Percentiles rank a stretch among this genome's conserved stretches.
These are phyloP conservation scores for Salticus scenicus DNA, from an alignment of 2,888 invertebrate genomes.

Conservation along the genomic window DNA sequence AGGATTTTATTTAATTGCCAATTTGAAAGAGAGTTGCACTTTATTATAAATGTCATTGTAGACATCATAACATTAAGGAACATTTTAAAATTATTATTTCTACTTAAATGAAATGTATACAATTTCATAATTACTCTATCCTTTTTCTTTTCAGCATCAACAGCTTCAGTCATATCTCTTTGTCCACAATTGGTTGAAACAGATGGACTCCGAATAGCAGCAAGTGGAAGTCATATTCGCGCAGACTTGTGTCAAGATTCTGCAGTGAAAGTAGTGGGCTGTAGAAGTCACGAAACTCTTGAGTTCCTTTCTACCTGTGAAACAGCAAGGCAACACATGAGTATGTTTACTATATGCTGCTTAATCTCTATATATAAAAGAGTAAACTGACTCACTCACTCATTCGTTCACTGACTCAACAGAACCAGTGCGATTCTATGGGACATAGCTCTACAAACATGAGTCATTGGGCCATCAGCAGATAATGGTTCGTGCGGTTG, in stretches of 20 bases:
- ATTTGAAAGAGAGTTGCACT: too few relatives aligned
- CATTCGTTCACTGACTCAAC: not conserved
- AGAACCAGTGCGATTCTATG: not conserved
- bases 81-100: too few relatives aligned
- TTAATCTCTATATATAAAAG: too few relatives aligned
- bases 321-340: conserved; percentile 64
- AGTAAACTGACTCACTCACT: too few relatives aligned
- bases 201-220: conserved; percentile 60
- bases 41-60: too few relatives aligned
- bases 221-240: conserved; percentile 47
- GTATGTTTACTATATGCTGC: conserved; percentile 57
- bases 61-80: too few relatives aligned
- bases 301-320: conserved; percentile 76
- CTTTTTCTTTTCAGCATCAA: conserved; percentile 37
- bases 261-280: conserved; percentile 84
- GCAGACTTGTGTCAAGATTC: conserved; percentile 77
- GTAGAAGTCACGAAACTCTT: conserved; percentile 85
- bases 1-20: too few relatives aligned
- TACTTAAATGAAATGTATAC: too few relatives aligned
- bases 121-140: too few relatives aligned
- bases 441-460: not conserved
- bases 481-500: too few relatives aligned
- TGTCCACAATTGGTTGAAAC: conserved; percentile 68
- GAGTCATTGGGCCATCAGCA: too few relatives aligned
- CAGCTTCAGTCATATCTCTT: conserved; percentile 51